Percentiles rank a stretch among this genome's conserved stretches.
Conservation (phyloP, 2,797 vertebrate genomes). For the Sebastes cheni region DNA sequence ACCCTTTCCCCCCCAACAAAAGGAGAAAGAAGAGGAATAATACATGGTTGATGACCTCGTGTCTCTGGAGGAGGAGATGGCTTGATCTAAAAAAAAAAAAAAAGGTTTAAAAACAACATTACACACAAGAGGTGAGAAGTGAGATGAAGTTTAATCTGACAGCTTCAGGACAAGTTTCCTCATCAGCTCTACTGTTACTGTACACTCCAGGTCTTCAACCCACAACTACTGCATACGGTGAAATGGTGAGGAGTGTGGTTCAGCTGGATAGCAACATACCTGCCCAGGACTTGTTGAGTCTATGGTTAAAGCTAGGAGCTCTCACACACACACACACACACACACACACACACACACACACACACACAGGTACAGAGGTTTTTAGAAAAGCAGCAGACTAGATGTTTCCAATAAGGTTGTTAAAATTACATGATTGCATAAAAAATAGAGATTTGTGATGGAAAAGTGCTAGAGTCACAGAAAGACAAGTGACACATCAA, state of each 20-base stretch:
- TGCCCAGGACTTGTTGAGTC: background rate
- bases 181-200: background rate
- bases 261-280: background rate
- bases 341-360: background rate
- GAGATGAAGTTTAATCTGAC: conserved; percentile 66
- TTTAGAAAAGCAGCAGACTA: conserved; percentile 44
- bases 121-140: conserved; percentile 52
- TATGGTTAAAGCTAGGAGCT: conserved; percentile 8
- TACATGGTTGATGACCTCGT: conserved; percentile 19
- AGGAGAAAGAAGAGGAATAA: conserved; percentile 33
- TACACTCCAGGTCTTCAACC: conserved; percentile 2
- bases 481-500: conserved; percentile 11
- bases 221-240: conserved; percentile 7
- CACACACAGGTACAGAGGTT: background rate
- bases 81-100: conserved; percentile 2
- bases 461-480: conserved; percentile 20
- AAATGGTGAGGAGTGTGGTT: background rate
- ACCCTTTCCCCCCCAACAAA: conserved; percentile 39
- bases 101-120: conserved; percentile 45
- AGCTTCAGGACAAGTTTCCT: conserved; percentile 23
- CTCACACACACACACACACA: background rate
- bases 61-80: conserved; percentile 13
- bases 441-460: conserved; percentile 41
- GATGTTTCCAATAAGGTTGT: background rate
- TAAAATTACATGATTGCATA: conserved; percentile 31